Evolutionary conservation across 2,797 vertebrate genomes (phyloP).

Genomic region (Crocidura indochinensis): DNA sequence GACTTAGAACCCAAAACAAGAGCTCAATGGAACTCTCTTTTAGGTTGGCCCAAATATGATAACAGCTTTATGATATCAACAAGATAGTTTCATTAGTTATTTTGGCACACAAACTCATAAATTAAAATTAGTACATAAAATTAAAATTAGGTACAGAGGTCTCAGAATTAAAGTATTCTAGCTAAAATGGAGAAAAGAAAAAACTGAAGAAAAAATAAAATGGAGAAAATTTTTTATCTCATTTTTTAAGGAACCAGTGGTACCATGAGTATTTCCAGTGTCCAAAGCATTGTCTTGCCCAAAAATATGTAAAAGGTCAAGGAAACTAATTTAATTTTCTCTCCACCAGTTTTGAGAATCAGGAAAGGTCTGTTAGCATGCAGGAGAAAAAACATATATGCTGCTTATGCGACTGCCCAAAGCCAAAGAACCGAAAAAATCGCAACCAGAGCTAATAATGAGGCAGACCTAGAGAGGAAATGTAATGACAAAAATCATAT

Average conservation of each 20-base stretch:
- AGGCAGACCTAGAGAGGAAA: neutral
- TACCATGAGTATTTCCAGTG: neutral
- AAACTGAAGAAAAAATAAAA: neutral
- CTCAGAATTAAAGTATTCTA: neutral
- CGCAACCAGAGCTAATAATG: neutral
- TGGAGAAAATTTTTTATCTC: neutral
- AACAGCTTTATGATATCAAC: neutral
- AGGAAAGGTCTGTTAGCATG: neutral
- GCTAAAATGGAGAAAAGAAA: conserved; percentile 58
- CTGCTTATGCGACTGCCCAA: neutral
- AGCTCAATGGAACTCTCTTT: conserved; percentile 9
- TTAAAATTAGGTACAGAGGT: conserved; percentile 3
- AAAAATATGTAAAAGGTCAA: conserved; percentile 2
- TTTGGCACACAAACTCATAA: neutral
- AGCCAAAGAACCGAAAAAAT: neutral
- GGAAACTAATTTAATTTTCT: neutral
- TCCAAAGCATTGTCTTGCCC: neutral
- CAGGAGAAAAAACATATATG: neutral
- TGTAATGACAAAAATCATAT: neutral
- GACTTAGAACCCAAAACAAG: neutral
- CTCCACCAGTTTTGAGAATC: conserved; percentile 2
- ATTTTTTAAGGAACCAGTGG: conserved; percentile 11
- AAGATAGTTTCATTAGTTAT: neutral
- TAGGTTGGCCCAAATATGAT: neutral
- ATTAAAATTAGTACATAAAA: conserved; percentile 6